Evolutionary conservation across 2,888 invertebrate species (phyloP), one percentile per base, ranked within the genome.

Genomic region (Seira musarum): DNA sequence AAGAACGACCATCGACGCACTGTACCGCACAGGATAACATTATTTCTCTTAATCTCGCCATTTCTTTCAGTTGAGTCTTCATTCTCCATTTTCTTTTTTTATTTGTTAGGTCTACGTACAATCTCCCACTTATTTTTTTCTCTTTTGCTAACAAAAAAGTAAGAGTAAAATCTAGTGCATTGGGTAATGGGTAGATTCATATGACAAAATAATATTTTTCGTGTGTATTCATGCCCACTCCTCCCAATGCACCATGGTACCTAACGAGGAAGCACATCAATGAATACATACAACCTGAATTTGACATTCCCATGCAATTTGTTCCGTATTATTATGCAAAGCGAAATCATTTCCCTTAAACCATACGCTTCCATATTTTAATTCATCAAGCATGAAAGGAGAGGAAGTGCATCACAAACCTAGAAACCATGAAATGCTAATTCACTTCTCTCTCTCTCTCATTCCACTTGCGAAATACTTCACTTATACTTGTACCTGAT

Each of bases 371-470:
- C 49, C 49, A 49, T 49, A 49, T 30, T 30, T 30, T 30, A 30
- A 30, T 30, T 30, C 30, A 30, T 49, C 49, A 49, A 49, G 49
- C 49, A 49, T 49, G 60, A 60, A 60, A 60, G 60, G 8, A 60
- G 21, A 60, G 60, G 60, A 60, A 60, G 60, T 60, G 60, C 60
- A 60, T 21, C 21, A 60, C 60, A 60, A 60, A 60, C 60, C 22
- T 60, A 60, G 49, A 60, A 60, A 60, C 60, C 60, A 60, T 60
- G 60, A 60, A 60, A 60, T 60, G 60, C n/a, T 60, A 60, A 60
- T 60, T 60, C 22, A 22, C 22, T 21, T 60, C 60, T 30, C 30
- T 30, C 30, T 30, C 30, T 30, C 3, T 30, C 30, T 30, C n/a
- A 30, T 30, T n/a, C n/a, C n/a, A n/a, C 30, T 30, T 8, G 30